Evolutionary conservation across 2,797 vertebrate species (phyloP).

Genomic region (Cynopterus sphinx): DNA sequence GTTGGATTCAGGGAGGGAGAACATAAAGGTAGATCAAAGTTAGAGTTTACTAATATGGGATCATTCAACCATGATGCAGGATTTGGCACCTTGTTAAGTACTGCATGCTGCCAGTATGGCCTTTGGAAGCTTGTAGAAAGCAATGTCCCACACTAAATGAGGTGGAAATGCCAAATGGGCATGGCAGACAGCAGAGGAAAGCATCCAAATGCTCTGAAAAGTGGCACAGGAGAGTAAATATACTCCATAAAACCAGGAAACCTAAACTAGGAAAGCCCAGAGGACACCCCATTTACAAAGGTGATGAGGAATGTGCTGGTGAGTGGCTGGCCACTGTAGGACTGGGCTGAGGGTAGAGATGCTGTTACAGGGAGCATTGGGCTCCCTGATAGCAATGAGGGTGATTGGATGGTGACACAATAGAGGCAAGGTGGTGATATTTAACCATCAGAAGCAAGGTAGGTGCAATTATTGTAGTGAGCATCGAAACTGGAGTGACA

Average conservation of each 20-base stretch:
- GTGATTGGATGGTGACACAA: not conserved
- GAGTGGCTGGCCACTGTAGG: not conserved
- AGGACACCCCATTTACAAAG: not conserved
- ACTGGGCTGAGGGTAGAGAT: not conserved
- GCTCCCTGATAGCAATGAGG: not conserved
- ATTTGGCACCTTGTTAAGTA: not conserved
- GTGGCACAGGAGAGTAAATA: not conserved
- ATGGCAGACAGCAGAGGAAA: not conserved
- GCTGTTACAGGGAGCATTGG: not conserved
- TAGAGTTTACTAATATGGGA: not conserved
- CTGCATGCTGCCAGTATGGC: not conserved
- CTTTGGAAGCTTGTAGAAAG: not conserved
- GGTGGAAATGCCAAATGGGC: not conserved
- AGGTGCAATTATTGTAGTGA: not conserved
- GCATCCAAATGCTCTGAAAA: not conserved
- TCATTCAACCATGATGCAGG: not conserved
- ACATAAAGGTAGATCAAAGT: no score
- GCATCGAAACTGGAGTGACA: not conserved
- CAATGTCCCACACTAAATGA: not conserved
- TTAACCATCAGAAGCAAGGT: not conserved
- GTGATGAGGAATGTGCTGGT: not conserved
- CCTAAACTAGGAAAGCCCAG: not conserved
- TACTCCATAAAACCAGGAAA: accelerated
- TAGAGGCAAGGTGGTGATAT: not conserved
- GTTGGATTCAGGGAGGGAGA: not conserved